These are phyloP conservation scores for Ichneumoninae sp. DNA, from an alignment of 2,888 invertebrate genomes.

Conservation along the genomic window DNA sequence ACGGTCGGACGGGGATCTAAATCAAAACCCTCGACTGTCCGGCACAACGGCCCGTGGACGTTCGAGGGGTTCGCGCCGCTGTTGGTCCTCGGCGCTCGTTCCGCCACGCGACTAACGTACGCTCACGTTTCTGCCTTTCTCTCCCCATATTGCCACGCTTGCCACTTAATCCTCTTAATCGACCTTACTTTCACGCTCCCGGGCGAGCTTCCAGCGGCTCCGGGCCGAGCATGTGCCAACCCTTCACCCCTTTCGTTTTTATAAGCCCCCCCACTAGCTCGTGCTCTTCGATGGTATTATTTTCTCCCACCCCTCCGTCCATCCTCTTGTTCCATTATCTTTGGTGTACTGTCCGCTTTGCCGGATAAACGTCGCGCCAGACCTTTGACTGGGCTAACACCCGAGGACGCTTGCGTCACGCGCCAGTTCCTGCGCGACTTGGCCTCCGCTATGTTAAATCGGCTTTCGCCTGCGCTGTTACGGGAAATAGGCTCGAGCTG, in stretches of 20 bases:
- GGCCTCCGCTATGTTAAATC: background rate
- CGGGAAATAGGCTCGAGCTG: background rate
- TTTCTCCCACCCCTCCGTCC: conserved; percentile 45
- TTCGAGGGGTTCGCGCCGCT: conserved; percentile 27
- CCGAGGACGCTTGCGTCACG: background rate
- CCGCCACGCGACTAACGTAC: conserved; percentile 56
- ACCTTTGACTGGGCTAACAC: conserved; percentile 15
- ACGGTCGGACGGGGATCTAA: conserved; percentile 24
- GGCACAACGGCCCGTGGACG: conserved; percentile 9
- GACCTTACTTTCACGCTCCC: conserved; percentile 66
- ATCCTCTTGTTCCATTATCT: background rate
- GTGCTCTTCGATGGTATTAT: conserved; percentile 63
- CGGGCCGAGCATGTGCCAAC: conserved; percentile 18
- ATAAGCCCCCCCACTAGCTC: conserved; percentile 63
- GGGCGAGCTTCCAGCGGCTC: conserved; percentile 8
- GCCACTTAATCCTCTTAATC: conserved; percentile 72
- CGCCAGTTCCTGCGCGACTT: background rate
- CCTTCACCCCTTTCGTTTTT: conserved; percentile 61
- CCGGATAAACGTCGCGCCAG: background rate
- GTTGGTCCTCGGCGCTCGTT: conserved; percentile 34
- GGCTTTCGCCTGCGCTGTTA: background rate
- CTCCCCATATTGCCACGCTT: conserved; percentile 48
- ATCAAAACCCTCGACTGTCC: conserved; percentile 37
- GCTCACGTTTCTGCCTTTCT: conserved; percentile 42
- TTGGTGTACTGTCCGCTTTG: background rate